These are phyloP conservation scores for Drosophila nigricruria DNA, from an alignment of 2,888 invertebrate genomes.

Conservation along the genomic window DNA sequence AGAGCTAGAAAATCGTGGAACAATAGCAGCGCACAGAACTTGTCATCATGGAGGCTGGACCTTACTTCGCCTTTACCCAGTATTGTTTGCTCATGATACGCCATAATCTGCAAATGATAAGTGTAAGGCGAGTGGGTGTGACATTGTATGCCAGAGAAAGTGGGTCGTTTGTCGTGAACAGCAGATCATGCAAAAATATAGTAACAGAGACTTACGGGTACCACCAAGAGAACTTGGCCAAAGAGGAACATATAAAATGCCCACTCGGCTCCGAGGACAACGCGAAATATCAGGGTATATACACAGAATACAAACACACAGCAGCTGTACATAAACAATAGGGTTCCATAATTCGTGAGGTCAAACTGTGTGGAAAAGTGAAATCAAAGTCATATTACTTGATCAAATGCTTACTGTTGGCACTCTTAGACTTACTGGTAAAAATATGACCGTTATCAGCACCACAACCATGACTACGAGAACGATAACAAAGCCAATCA, in stretches of 20 bases:
- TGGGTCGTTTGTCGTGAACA: conserved; percentile 12
- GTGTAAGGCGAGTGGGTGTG: conserved; percentile 10
- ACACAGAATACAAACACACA: conserved; percentile 40
- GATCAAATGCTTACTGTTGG: no score
- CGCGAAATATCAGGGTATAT: conserved; percentile 25
- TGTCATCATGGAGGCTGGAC: conserved; percentile 44
- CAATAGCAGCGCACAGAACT: conserved; percentile 58
- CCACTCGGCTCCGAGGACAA: conserved; percentile 16
- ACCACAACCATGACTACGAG: conserved; percentile 22
- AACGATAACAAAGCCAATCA: conserved; percentile 26
- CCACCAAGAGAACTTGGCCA: conserved; percentile 34
- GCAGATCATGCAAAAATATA: conserved; percentile 22
- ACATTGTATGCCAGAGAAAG: not conserved
- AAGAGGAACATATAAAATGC: conserved; percentile 29
- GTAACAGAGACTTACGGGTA: conserved; percentile 52
- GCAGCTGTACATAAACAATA: conserved; percentile 28
- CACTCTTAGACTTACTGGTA: conserved; percentile 42
- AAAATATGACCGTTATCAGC: conserved; percentile 3
- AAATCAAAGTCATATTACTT: not conserved
- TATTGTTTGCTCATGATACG: conserved; percentile 66
- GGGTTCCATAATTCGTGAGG: conserved; percentile 34
- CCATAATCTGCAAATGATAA: conserved; percentile 58
- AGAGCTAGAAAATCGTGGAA: conserved; percentile 63
- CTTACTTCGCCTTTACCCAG: conserved; percentile 39
- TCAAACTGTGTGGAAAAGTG: conserved; percentile 33